These are phyloP conservation scores for Phalacrocorax pelagicus DNA, from an alignment of 2,113 vertebrate genomes.

Conservation along the genomic window DNA sequence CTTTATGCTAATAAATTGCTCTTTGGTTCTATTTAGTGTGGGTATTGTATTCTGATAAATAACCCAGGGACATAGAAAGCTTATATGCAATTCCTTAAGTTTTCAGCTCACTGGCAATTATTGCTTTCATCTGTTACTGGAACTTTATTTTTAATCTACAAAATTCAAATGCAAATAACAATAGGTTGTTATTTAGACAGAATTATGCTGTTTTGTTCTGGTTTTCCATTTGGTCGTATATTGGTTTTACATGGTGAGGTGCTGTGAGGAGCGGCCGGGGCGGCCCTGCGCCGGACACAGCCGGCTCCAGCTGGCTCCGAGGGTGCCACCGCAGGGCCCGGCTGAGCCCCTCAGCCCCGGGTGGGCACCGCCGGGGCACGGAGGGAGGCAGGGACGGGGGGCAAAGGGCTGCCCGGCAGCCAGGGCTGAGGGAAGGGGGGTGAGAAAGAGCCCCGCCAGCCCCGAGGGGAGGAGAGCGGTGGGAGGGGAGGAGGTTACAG, in stretches of 20 bases:
- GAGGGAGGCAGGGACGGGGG: too few relatives aligned
- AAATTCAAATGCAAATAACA: neutral
- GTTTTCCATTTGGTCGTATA: neutral
- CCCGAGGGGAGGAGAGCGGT: neutral
- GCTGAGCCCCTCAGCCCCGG: neutral
- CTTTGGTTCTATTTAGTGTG: slow-evolving; percentile 13
- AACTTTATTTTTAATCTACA: neutral
- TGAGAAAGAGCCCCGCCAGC: neutral
- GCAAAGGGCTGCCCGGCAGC: neutral
- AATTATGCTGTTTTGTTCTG: neutral
- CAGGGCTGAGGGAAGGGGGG: neutral
- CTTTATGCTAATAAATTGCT: neutral
- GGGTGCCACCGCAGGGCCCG: neutral
- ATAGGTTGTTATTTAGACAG: neutral
- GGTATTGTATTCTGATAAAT: neutral
- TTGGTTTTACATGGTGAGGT: too few relatives aligned
- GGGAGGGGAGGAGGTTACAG: neutral
- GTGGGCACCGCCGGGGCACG: too few relatives aligned
- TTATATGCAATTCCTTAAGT: neutral
- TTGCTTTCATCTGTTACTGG: neutral
- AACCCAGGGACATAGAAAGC: neutral
- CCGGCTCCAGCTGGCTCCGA: neutral
- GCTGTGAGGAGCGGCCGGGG: rapidly evolving
- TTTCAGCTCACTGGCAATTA: neutral
- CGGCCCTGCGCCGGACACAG: neutral